Evolutionary conservation across 2,113 vertebrate species (phyloP), one percentile per base, ranked within the genome.

Genomic region (Arenaria interpres): DNA sequence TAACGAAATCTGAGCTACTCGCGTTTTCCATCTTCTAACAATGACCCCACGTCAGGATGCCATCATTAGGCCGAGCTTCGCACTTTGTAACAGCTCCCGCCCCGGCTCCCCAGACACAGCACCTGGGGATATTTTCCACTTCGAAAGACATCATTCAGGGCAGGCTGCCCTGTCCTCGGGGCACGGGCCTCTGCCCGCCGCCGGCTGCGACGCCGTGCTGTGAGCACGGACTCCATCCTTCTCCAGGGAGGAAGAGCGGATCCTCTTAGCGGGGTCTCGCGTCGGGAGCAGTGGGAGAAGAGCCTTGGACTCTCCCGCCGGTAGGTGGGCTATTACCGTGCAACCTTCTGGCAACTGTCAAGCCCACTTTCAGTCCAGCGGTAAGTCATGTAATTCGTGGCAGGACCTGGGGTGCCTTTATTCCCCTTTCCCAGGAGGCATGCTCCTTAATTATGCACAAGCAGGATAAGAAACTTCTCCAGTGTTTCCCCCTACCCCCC

Each of bases 271-370:
- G 39, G 51, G 77, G 60, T 41, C 63, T 54, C 77, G 33, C 5
- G 8, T 75, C 32, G 45, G 78, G 86, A 87, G 66, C 10, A 2
- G 56, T 18, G 95, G 91, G 88, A 96, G 93, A 77, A 83, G 79
- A 82, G 77, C 56, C 69, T 54, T 25, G 4, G 35, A 81, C 91
- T 92, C 91, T 87, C 91, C 90, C 2, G 85, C 77, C 68, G 24
- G 96, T 78, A 91, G 96, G 95, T 91, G 91, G 96, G 97, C 98
- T 96, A 67, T 97, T 95, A 97, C 78, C 53, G 28, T 48, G 10
- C 90, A 94, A 86, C 85, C 95, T 97, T 97, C 95, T 97, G 97
- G 96, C 97, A 96, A 96, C 98, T 98, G 98, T 98, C 98, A 98
- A 97, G 95, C 89, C 96, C 81, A 86, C 93, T 98, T 96, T 98